Conservation (phyloP, 1,140 invertebrate species). For the Centruroides vittatus region DNA sequence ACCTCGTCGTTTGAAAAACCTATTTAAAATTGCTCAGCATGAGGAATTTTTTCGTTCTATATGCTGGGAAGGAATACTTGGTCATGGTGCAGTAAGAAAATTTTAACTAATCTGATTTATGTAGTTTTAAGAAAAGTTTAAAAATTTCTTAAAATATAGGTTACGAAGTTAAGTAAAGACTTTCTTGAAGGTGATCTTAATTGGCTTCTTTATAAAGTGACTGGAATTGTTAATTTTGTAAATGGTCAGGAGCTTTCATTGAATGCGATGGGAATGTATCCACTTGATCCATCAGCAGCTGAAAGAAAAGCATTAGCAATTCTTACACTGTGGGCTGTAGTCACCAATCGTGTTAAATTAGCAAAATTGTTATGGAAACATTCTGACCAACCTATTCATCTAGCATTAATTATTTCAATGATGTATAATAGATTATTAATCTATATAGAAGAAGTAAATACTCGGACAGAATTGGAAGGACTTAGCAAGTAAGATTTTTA, state of each 20-base stretch:
- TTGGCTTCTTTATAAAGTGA: conserved; percentile 19
- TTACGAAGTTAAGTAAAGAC: conserved; percentile 8
- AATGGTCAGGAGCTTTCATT: conserved; percentile 26
- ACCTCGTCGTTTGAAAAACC: conserved; percentile 23
- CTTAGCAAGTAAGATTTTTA: conserved; percentile 8
- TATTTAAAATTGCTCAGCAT: conserved; percentile 28
- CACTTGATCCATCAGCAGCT: conserved; percentile 21
- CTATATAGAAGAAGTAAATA: conserved; percentile 17
- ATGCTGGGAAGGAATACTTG: conserved; percentile 28
- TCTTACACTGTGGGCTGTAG: conserved; percentile 26
- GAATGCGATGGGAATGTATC: conserved; percentile 23
- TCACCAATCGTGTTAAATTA: conserved; percentile 22
- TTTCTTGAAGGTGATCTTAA: conserved; percentile 18
- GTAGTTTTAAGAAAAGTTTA: too few relatives aligned
- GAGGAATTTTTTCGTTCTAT: conserved; percentile 30
- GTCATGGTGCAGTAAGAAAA: conserved; percentile 19
- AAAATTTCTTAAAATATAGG: background rate
- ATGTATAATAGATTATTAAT: conserved; percentile 18
- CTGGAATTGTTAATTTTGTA: conserved; percentile 26
- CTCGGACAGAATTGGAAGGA: conserved; percentile 13
- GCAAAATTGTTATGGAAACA: conserved; percentile 30
- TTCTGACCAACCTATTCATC: conserved; percentile 30
- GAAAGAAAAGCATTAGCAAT: conserved; percentile 23
- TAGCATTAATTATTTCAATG: conserved; percentile 27
- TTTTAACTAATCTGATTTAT: too few relatives aligned